Evolutionary conservation across 2,888 invertebrate species (phyloP), one percentile per base, ranked within the genome.

Genomic region (Catotricha subobsoleta): DNA sequence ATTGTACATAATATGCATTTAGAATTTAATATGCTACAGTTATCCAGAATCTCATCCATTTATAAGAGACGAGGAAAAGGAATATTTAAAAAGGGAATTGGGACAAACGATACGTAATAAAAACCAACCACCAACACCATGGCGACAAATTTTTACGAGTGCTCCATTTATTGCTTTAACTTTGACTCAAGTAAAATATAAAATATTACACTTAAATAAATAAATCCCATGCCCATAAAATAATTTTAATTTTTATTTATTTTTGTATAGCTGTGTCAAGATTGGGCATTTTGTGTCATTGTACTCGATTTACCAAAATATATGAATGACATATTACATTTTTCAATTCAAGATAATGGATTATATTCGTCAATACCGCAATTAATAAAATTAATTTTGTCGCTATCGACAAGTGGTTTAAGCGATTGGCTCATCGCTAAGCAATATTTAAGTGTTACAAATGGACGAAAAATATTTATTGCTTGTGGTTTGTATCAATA

Each of bases 271-370:
- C 25, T 25, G 25, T 25, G 25, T 25, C 39, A 39, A 13, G 28
- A 39, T n/a, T 39, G 39, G 39, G 39, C 28, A 19, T 39, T 39
- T 13, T 39, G 27, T 21, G 19, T 39, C 3, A 23, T 39, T 27
- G 39, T 39, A 30, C 9, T 28, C 3, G 31, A 39, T 30, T 30
- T 39, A 30, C 39, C 39, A 4, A 39, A 39, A n/a, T 39, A 39
- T 15, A 39, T 39, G 39, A 39, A 30, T 13, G 39, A 39, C 20
- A 31, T 39, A 2, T 21, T 39, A 4, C 29, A 39, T 13, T 39
- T 39, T 30, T 39, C 39, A 13, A 39, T 39, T 7, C 27, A 34
- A 21, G 34, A 34, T 20, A 34, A 34, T 34, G 34, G 34, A 12
- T 13, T 34, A 3, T 34, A 34, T 34, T 34, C 34, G n/a, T 34